These are phyloP conservation scores for Zaprionus vittiger DNA, from an alignment of 1,140 invertebrate species.

Conservation along the genomic window DNA sequence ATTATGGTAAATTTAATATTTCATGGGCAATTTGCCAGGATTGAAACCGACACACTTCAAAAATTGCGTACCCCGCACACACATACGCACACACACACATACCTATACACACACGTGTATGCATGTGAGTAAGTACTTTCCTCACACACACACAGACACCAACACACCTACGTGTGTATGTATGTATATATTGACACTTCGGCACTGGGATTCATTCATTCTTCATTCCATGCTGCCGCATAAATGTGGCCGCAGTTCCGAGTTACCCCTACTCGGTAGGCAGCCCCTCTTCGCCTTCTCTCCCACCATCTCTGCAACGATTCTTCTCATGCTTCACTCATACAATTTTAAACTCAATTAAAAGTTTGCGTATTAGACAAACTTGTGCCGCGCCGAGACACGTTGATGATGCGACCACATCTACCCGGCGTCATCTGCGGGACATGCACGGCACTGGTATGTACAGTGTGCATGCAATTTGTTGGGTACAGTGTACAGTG, in stretches of 20 bases:
- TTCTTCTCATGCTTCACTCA: constrained; percentile 57
- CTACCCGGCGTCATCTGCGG: constrained; percentile 7
- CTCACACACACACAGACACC: constrained; percentile 22
- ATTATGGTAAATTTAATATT: constrained; percentile 80
- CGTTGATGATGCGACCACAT: constrained; percentile 32
- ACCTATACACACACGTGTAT: constrained; percentile 11
- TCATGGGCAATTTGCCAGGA: constrained; percentile 81
- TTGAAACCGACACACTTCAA: constrained; percentile 80
- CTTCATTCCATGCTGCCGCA: constrained; percentile 46
- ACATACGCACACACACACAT: constrained; percentile 16
- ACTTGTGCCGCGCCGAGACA: constrained; percentile 59
- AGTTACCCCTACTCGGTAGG: constrained; percentile 16
- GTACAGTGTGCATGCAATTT: constrained; percentile 47
- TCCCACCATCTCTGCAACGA: background rate
- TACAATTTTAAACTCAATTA: constrained; percentile 82
- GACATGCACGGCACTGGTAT: background rate
- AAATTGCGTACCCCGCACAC: constrained; percentile 58
- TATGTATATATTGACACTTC: constrained; percentile 43
- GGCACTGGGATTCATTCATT: constrained; percentile 52
- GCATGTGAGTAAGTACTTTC: constrained; percentile 12
- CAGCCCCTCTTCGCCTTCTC: background rate
- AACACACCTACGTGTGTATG: background rate
- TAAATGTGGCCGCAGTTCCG: constrained; percentile 23
- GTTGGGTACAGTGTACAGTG: background rate
- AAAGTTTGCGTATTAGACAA: constrained; percentile 78